Evolutionary conservation across 2,113 vertebrate species (phyloP).

Genomic region (Amblyopsis rosae): DNA sequence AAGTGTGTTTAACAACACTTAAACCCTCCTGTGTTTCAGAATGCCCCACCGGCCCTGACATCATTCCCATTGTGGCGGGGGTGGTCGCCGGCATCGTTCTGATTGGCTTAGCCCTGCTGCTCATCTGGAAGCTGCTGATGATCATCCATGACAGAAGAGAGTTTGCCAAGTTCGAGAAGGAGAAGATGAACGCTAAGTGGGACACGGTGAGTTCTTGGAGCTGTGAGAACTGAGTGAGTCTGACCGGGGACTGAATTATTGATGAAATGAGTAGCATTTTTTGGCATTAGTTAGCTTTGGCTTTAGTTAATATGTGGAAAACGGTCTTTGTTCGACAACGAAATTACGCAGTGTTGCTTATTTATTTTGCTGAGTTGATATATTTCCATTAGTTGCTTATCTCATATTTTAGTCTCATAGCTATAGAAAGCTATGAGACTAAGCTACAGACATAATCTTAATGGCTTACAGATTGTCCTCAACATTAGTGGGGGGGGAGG

Average conservation of each 20-base stretch:
- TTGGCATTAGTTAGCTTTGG: neutral
- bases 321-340: neutral
- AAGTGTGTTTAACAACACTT: too few species aligned
- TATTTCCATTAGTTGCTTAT: constrained; percentile 3
- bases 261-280: constrained; percentile 14
- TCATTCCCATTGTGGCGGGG: constrained; percentile 95
- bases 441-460: constrained; percentile 1
- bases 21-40: constrained; percentile 69
- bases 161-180: constrained; percentile 99
- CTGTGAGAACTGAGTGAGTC: neutral
- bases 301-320: too few species aligned
- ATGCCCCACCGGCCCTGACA: constrained; percentile 92
- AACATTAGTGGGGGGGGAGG: constrained; percentile 12
- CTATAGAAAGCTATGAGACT: constrained; percentile 7
- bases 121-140: constrained; percentile 99
- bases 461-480: constrained; percentile 41
- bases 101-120: constrained; percentile 93
- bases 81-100: constrained; percentile 98
- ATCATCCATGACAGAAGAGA: constrained; percentile 98
- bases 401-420: constrained; percentile 23
- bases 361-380: neutral
- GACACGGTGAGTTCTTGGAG: constrained; percentile 87
- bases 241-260: constrained; percentile 3
- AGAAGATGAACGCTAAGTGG: constrained; percentile 99
- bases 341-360: too few species aligned